phyloP scores from a whole-genome alignment of 2,797 vertebrate genomes.

The Acrocephalus scirpaceus region DNA sequence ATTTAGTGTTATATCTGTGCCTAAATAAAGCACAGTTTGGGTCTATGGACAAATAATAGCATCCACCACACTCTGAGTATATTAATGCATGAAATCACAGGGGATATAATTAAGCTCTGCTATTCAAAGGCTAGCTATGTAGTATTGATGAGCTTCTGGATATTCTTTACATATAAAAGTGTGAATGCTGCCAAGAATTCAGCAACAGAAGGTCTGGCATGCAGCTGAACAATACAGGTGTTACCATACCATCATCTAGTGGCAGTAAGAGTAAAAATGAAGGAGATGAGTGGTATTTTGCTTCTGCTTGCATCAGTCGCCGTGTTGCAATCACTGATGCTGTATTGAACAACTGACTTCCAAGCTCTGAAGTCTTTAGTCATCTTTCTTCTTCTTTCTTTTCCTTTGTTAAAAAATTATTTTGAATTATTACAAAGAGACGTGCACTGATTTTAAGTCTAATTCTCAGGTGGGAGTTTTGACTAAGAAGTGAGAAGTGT shows the following conservation, averaged over 20 bases:
- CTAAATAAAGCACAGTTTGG: constrained; percentile 19
- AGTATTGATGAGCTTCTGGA: constrained; percentile 11
- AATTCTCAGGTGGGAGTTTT: neutral
- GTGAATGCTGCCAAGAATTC: neutral
- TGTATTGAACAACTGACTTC: neutral
- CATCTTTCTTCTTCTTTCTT: neutral
- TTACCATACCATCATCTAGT: constrained; percentile 59
- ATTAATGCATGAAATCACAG: neutral
- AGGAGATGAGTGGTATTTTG: neutral
- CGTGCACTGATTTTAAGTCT: neutral
- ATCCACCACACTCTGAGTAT: neutral
- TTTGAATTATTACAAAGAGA: neutral
- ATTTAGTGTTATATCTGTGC: neutral
- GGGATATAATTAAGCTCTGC: constrained; percentile 22
- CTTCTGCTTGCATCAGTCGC: neutral
- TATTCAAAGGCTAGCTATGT: constrained; percentile 23
- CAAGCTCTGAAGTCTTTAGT: neutral
- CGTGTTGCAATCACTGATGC: neutral
- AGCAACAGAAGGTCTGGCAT: neutral
- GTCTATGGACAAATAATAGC: neutral
- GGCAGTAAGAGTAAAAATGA: neutral
- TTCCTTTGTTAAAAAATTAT: neutral
- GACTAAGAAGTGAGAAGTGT: neutral
- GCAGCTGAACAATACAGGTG: neutral
- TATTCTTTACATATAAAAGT: neutral